Base-by-base conservation (phyloP, 2,113 vertebrate genomes). In the Eupsittula cactorum region DNA sequence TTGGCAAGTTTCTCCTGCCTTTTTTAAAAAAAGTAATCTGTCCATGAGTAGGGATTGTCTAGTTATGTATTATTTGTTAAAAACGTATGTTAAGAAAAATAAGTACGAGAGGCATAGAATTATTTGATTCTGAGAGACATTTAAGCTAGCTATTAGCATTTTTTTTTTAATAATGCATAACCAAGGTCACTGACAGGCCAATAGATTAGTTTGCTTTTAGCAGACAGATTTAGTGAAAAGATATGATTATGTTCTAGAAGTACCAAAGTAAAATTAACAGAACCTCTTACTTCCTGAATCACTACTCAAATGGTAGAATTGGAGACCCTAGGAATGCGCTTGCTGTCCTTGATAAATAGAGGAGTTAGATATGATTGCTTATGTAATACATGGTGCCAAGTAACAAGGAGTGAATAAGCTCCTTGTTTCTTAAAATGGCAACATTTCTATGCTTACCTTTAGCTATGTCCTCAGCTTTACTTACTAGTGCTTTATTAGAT, bases 271-370 rank as follows among this genome's bases (percentile, higher is more conserved):
- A 76, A 84, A 50, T 65, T 39, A 73, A 60, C 1, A 8, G 47
- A 82, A 49, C 10, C 9, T 37, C 0, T 2, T 85, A 5, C 6
- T 73, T 89, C 55, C 29, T 62, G 23, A 50, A 64, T 23, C 13
- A 23, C 4, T 39, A 11, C 16, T 76, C 55, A 33, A 65, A 80
- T 52, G 25, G 16, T 18, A 41, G 37, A 47, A 33, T 23, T 47
- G 24, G 16, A 60, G 35, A 55, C 7, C 12, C 11, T n/a, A 29
- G 27, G 29, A 74, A 19, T 7, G 10, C 0, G 0, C 25, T n/a
- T 73, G 37, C 18, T 78, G 44, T 41, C 44, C 15, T 41, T 10
- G 2, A 6, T 44, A 14, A 41, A 28, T 3, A 46, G 39, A 80
- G 7, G 37, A 44, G 27, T 41, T 73, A 6, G 33, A 16, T 53